Evolutionary conservation across 2,888 invertebrate species (phyloP).

Genomic region (Pristionchus japonicus): DNA sequence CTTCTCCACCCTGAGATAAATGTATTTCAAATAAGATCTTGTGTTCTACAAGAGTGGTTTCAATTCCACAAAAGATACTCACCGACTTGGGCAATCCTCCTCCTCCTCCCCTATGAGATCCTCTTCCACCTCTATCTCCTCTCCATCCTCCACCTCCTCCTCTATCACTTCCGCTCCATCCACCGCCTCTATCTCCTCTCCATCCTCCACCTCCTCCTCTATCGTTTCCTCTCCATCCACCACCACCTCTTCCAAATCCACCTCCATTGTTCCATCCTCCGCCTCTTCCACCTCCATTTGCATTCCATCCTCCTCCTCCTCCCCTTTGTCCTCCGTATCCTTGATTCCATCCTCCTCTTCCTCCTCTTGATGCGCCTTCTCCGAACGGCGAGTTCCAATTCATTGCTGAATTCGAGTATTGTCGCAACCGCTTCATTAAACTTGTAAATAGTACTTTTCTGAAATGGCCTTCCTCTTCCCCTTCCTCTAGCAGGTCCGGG

Average conservation of each 20-base stretch:
- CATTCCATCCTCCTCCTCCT: constrained; percentile 28
- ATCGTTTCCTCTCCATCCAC: background rate
- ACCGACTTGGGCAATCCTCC: background rate
- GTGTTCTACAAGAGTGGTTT: no score
- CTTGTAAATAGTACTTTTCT: background rate
- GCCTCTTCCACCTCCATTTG: background rate
- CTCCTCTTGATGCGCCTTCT: constrained; percentile 23
- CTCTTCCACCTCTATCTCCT: background rate
- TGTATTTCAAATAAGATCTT: background rate
- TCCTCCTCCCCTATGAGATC: constrained; percentile 43
- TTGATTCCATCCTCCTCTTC: constrained; percentile 15
- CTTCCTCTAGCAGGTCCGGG: constrained; percentile 43
- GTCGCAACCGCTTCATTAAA: background rate
- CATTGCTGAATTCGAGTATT: background rate
- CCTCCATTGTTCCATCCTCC: background rate
- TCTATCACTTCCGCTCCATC: constrained; percentile 20
- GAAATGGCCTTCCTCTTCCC: constrained; percentile 39
- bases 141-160: background rate
- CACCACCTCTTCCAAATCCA: background rate
- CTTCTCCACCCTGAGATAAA: background rate
- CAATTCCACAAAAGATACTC: background rate
- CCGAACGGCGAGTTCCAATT: constrained; percentile 40
- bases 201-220: constrained; percentile 22
- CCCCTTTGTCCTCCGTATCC: background rate
- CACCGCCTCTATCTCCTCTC: constrained; percentile 22